Percentiles rank a stretch among this genome's conserved stretches.
These are phyloP conservation scores for Avahi laniger DNA, from an alignment of 2,797 vertebrate genomes.

Conservation along the genomic window DNA sequence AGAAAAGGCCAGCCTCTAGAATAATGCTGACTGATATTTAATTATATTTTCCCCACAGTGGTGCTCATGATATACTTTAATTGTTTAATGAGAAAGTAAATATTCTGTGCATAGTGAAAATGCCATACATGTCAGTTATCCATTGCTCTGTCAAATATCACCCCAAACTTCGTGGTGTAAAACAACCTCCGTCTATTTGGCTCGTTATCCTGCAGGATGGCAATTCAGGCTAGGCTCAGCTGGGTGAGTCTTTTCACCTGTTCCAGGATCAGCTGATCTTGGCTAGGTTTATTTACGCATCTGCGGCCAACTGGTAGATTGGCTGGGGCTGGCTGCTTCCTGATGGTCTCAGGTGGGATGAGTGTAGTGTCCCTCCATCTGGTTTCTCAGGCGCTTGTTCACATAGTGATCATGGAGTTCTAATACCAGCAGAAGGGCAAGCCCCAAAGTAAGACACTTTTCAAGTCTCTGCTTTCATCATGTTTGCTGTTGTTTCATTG, in stretches of 20 bases:
- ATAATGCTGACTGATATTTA: not conserved
- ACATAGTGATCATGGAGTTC: not conserved
- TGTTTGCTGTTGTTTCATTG: not conserved
- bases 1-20: not conserved
- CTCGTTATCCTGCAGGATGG: not conserved
- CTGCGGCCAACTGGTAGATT: not conserved
- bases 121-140: not conserved
- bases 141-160: not conserved
- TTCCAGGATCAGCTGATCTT: not conserved
- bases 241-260: not conserved
- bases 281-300: not conserved
- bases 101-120: constrained; percentile 2
- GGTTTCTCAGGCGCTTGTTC: not conserved
- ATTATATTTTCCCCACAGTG: not conserved
- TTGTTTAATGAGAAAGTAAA: not conserved
- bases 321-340: not conserved
- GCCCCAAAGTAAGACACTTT: not conserved
- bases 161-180: not conserved
- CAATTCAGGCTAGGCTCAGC: not conserved
- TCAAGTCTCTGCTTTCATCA: not conserved
- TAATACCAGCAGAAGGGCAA: not conserved
- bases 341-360: not conserved
- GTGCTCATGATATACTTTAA: not conserved
- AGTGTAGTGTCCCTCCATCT: not conserved
- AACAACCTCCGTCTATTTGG: not conserved